Evolutionary conservation across 2,888 invertebrate genomes (phyloP).

Genomic region (Megamerina dolium): DNA sequence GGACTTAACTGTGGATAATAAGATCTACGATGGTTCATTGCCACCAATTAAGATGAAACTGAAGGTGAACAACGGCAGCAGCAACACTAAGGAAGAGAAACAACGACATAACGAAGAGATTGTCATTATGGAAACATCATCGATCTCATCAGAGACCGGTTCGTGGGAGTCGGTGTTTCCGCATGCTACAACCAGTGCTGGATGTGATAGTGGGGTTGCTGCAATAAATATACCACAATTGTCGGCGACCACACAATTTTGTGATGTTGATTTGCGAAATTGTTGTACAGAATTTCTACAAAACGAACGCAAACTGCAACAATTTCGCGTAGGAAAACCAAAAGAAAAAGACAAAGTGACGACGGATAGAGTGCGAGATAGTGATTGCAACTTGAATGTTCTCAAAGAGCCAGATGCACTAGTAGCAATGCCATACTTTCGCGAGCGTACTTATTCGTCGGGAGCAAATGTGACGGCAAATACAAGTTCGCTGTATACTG

Average conservation of each 20-base stretch:
- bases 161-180: conserved; percentile 62
- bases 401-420: conserved; percentile 18
- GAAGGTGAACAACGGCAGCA: conserved; percentile 16
- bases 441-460: conserved; percentile 27
- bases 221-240: neutral
- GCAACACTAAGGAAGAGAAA: conserved; percentile 54
- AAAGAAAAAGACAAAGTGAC: conserved; percentile 14
- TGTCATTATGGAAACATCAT: conserved; percentile 58
- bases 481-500: conserved; percentile 25
- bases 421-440: conserved; percentile 16
- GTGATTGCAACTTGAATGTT: neutral
- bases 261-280: conserved; percentile 43
- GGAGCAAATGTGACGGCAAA: conserved; percentile 24
- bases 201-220: conserved; percentile 4
- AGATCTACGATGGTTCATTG: conserved; percentile 26
- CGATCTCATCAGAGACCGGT: conserved; percentile 59
- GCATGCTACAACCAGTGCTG: conserved; percentile 19
- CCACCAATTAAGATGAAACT: conserved; percentile 20
- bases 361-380: neutral
- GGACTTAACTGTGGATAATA: conserved; percentile 28
- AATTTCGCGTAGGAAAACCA: conserved; percentile 12
- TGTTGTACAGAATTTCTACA: conserved; percentile 50
- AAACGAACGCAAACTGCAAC: conserved; percentile 43
- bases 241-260: neutral
- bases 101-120: conserved; percentile 60